Base-by-base conservation (phyloP, 2,888 invertebrate species). In the Ectemnius continuus region DNA sequence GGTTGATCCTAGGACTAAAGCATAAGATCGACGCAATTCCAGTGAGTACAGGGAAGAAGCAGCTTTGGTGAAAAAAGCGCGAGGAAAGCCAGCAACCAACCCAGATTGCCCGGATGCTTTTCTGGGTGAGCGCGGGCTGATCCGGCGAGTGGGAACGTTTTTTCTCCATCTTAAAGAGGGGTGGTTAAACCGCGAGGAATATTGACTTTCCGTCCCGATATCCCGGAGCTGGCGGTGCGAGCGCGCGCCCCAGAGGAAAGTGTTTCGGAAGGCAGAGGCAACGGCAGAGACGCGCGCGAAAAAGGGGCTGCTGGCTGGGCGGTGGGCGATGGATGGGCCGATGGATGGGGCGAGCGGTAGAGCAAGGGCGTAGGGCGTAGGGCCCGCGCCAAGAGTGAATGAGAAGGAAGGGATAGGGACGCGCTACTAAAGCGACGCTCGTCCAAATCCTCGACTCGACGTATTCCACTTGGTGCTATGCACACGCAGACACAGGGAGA, bases 291-390 rank as follows among this genome's bases (percentile, higher is more conserved):
- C 13, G 45, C 62, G 14, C 14, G 1, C 13, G 52, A 48, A 20
- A 20, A 20, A 28, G 48, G 48, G 62, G 46, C 59, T 58, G 61
- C 16, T 13, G 8, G 18, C 16, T 6, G 18, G 36, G 36, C 8
- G 36, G 36, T 36, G 8, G 36, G 36, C 8, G 36, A 36, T 36
- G 36, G 36, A 36, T 6, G 23, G 36, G 36, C 8, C 8, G 36
- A 36, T 36, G 36, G 36, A 62, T 23, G 23, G 8, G 13, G 8
- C 36, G 36, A 36, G n/a, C 8, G 20, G n/a, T 18, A 11, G 63
- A 52, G 18, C 36, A 45, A n/a, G 63, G 62, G 45, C 61, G 20
- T 52, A 66, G 16, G 59, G 36, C 67, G 76, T 64, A 76, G 73
- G 58, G 57, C n/a, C 64, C 20, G 47, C 57, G 46, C 60, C 62